Conservation (phyloP, 2,113 vertebrate species). For the Herpetotheres cachinnans region DNA sequence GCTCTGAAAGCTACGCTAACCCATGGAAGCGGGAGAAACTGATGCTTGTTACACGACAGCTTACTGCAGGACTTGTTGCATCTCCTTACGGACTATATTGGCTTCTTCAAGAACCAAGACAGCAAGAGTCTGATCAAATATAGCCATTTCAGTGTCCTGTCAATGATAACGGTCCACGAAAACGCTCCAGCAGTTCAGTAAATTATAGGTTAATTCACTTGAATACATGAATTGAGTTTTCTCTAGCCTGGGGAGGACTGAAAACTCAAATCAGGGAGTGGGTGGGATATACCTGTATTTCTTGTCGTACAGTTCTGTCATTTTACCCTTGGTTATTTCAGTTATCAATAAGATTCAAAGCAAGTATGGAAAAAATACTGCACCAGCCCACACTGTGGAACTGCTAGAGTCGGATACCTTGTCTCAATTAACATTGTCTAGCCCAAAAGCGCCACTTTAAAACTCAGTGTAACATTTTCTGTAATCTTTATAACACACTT, state of each 20-base stretch:
- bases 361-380: background rate
- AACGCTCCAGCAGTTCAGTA: background rate
- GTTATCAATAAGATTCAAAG: background rate
- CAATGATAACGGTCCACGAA: background rate
- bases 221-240: background rate
- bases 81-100: background rate
- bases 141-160: background rate
- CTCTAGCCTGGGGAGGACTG: background rate
- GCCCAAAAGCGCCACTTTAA: constrained; percentile 30
- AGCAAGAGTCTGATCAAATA: background rate
- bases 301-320: background rate
- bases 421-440: constrained; percentile 31
- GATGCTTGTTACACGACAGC: background rate
- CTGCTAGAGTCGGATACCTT: background rate
- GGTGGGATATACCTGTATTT: background rate
- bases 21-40: background rate
- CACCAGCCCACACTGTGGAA: background rate
- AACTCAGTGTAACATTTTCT: constrained; percentile 38
- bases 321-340: background rate
- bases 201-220: background rate
- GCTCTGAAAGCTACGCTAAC: background rate
- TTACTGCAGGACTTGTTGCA: background rate
- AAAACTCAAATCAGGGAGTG: background rate
- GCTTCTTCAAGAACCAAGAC: background rate
- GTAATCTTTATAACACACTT: constrained; percentile 39